phyloP scores from a whole-genome alignment of 2,888 invertebrate species.

The Amphipoea lucens region DNA sequence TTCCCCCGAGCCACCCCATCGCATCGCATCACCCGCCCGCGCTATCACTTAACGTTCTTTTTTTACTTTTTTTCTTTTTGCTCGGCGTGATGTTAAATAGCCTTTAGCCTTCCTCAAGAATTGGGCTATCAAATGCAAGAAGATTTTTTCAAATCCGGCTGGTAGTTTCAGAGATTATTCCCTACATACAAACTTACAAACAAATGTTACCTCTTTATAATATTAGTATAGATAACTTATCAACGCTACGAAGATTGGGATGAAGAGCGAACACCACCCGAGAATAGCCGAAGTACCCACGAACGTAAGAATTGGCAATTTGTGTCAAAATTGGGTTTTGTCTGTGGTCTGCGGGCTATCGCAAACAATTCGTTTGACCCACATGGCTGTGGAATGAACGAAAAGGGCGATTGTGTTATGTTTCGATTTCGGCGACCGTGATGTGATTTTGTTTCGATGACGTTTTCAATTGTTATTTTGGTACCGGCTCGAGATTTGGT shows the following conservation, averaged over 20 bases:
- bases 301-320: slow-evolving; percentile 48
- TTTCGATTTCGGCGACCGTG: slow-evolving; percentile 14
- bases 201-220: too few relatives aligned
- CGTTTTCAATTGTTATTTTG: not conserved
- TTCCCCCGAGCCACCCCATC: too few relatives aligned
- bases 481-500: not conserved
- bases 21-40: too few relatives aligned
- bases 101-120: too few relatives aligned
- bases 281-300: slow-evolving; percentile 12
- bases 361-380: slow-evolving; percentile 22
- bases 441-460: slow-evolving; percentile 3
- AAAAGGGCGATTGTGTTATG: slow-evolving; percentile 14
- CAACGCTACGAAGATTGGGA: not conserved
- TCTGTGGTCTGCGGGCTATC: not conserved
- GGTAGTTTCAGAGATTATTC: too few relatives aligned
- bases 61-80: too few relatives aligned
- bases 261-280: not conserved
- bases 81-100: too few relatives aligned
- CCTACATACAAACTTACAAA: too few relatives aligned
- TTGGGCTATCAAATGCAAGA: too few relatives aligned
- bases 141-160: too few relatives aligned
- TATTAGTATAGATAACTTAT: not conserved
- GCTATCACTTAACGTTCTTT: too few relatives aligned
- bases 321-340: slow-evolving; percentile 21
- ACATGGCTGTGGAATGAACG: not conserved